These are phyloP conservation scores for Mystacornis crossleyi DNA, from an alignment of 2,113 vertebrate genomes.

Conservation along the genomic window DNA sequence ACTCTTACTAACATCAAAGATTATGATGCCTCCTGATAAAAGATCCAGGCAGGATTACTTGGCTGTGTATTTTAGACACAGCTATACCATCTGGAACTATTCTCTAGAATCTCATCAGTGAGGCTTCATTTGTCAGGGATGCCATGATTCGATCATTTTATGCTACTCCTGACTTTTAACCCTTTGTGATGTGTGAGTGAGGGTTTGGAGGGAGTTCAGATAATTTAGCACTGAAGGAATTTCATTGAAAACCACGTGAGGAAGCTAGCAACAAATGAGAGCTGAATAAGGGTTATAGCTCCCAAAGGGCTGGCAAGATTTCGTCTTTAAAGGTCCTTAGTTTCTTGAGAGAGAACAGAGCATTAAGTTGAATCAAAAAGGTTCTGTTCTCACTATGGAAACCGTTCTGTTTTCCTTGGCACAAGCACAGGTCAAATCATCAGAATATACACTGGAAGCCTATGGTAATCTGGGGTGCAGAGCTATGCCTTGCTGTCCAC, in stretches of 20 bases:
- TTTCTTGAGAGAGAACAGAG: neutral
- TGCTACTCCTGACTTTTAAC: slow-evolving; percentile 20
- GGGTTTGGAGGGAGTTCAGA: neutral
- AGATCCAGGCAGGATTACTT: neutral
- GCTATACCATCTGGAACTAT: neutral
- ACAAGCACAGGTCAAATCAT: neutral
- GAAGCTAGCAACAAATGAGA: neutral
- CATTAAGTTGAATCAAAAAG: neutral
- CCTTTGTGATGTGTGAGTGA: neutral
- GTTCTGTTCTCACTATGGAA: slow-evolving; percentile 10
- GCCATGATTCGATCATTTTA: neutral
- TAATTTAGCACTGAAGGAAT: neutral
- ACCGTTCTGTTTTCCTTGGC: neutral
- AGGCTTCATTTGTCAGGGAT: slow-evolving; percentile 6
- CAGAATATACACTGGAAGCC: neutral
- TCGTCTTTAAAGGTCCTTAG: neutral
- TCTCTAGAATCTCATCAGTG: neutral
- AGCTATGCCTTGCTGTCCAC: neutral
- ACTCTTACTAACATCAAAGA: neutral
- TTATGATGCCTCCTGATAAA: neutral
- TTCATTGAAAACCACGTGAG: neutral
- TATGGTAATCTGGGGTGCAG: neutral
- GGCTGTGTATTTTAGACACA: neutral
- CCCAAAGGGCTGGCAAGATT: neutral
- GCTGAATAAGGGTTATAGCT: neutral